Percentiles rank a stretch among this genome's conserved stretches.
Evolutionary conservation across 2,797 vertebrate genomes (phyloP).

Genomic region (Danio tinwini): DNA sequence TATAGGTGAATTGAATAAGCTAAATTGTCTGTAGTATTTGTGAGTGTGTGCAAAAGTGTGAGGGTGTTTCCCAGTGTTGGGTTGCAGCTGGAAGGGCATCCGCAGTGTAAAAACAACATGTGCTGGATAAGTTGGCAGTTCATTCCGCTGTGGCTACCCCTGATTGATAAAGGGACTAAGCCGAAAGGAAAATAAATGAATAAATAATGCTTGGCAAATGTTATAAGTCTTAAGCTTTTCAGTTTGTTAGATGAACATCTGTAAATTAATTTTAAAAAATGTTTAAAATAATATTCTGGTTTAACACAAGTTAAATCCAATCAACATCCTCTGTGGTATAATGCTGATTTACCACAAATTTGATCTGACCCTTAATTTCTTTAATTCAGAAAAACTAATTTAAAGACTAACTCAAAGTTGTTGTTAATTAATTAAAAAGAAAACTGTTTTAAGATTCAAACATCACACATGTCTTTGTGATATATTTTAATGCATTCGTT

Average conservation of each 20-base stretch:
- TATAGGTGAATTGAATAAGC: too few species aligned
- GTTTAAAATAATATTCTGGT: background rate
- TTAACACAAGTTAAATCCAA: background rate
- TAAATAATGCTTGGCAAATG: slow-evolving; percentile 8
- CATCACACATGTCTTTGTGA: background rate
- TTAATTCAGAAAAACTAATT: background rate
- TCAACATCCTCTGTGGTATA: background rate
- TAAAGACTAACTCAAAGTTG: too few species aligned
- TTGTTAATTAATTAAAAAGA: background rate
- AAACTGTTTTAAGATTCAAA: background rate
- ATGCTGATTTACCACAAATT: background rate
- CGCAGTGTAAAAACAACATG: too few species aligned
- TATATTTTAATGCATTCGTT: background rate
- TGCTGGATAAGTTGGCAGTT: too few species aligned
- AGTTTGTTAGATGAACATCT: too few species aligned
- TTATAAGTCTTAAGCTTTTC: background rate
- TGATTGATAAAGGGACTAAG: too few species aligned
- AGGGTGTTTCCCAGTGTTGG: too few species aligned
- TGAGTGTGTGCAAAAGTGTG: too few species aligned
- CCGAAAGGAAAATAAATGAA: too few species aligned
- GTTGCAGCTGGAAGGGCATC: too few species aligned
- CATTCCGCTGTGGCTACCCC: too few species aligned
- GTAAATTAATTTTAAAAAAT: background rate
- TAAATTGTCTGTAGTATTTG: too few species aligned
- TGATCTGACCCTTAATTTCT: background rate